Base-by-base conservation (phyloP, 2,797 vertebrate species). In the Delichon dasypus region DNA sequence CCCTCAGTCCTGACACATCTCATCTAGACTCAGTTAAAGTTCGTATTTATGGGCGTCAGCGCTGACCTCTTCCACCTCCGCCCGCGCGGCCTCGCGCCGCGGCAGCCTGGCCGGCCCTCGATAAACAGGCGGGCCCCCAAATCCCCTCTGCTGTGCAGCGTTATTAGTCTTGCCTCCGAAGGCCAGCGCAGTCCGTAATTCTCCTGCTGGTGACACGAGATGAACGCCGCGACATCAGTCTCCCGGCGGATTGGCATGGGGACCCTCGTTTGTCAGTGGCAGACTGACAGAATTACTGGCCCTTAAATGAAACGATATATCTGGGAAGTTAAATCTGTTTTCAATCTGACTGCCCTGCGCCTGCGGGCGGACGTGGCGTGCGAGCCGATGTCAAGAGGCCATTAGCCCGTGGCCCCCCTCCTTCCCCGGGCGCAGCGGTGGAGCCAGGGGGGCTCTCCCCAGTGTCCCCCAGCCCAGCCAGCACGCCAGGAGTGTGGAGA, bases 281-380 rank as follows among this genome's bases (percentile, higher is more conserved):
- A 94, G 96, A 96, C 95, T 98, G 98, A 98, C 98, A 98, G 98
- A 98, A 97, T 98, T 98, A 98, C 98, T 98, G 97, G 97, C 87
- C 89, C 93, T 96, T 98, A 97, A 98, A 98, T 98, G 96, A 97
- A 98, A 97, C 98, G 84, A 96, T 98, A 98, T 97, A 98, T 98
- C 98, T 98, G 96, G 93, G 97, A 97, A 97, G 97, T 98, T 98
- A 97, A 98, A 97, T 98, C 97, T 96, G 95, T 92, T 97, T 97
- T 96, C 97, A 88, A 58, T 80, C 80, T 88, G 96, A 86, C 94
- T 87, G 96, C 95, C 95, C 94, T 29, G 80, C 34, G 89, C 92
- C 83, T 86, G 91, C 70, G 17, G 92, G 86, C 38, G 60, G 92
- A 94, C 47, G 82, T 92, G 88, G 81, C 93, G 80, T 93, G 91